A percentile compares a stretch with the other conserved stretches of the same genome.
These are phyloP conservation scores for Eupithecia vulgata DNA, from an alignment of 2,888 invertebrate genomes.

Conservation along the genomic window DNA sequence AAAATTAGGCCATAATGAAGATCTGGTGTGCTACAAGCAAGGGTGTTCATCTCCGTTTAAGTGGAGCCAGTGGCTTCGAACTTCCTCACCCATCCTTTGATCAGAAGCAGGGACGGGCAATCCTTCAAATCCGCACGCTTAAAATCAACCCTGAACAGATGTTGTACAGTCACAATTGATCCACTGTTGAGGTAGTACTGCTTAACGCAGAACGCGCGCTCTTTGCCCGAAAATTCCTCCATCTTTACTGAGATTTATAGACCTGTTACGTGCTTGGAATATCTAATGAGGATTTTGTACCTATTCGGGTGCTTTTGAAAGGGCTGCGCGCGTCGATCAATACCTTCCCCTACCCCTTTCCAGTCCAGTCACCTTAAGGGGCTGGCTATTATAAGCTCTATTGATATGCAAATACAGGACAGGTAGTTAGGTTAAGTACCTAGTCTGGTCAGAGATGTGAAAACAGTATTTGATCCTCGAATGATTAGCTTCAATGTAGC, in stretches of 20 bases:
- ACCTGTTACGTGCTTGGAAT: background rate
- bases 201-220: slow-evolving; percentile 24
- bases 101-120: slow-evolving; percentile 19
- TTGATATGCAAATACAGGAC: background rate
- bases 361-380: background rate
- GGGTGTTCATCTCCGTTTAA: background rate
- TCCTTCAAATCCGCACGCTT: slow-evolving; percentile 13
- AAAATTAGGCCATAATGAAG: background rate
- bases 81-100: slow-evolving; percentile 24
- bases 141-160: slow-evolving; percentile 20
- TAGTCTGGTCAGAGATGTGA: background rate
- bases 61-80: slow-evolving; percentile 23
- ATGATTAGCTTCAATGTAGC: background rate
- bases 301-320: no score
- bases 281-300: background rate
- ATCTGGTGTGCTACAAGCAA: background rate
- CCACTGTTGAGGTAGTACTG: slow-evolving; percentile 26
- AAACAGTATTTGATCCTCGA: background rate
- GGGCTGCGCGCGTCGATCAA: slow-evolving; percentile 23
- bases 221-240: slow-evolving; percentile 22
- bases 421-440: background rate
- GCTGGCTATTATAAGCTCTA: background rate
- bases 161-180: slow-evolving; percentile 22
- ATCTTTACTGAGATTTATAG: slow-evolving; percentile 11
- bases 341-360: background rate